A percentile compares a stretch with the other conserved stretches of the same genome.
These are phyloP conservation scores for Calypte anna DNA, from an alignment of 2,113 vertebrate genomes.

Conservation along the genomic window DNA sequence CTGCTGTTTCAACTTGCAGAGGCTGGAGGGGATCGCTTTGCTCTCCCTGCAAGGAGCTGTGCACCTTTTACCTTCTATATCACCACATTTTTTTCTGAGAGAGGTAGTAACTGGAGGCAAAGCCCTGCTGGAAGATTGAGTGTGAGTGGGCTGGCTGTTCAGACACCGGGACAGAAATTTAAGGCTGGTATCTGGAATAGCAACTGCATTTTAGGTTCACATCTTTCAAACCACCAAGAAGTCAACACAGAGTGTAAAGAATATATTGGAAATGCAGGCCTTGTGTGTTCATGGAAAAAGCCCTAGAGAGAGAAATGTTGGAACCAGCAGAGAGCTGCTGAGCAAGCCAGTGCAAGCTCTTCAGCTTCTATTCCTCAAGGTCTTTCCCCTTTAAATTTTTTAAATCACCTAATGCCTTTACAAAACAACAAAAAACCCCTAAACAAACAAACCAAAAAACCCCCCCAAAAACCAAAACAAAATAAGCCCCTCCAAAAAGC, in stretches of 20 bases:
- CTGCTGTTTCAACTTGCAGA: background rate
- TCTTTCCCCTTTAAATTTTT: background rate
- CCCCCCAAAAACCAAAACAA: too few relatives aligned
- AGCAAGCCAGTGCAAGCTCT: slow-evolving; percentile 3
- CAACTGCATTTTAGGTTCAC: background rate
- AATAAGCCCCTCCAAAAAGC: too few relatives aligned
- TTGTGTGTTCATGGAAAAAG: background rate
- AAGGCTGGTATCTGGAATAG: background rate
- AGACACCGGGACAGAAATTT: rapidly evolving
- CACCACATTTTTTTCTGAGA: background rate
- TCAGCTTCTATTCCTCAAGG: background rate
- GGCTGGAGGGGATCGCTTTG: background rate
- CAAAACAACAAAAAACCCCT: background rate
- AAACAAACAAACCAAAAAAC: too few relatives aligned
- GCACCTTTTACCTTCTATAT: background rate
- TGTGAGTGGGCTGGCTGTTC: background rate
- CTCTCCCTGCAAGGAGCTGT: background rate
- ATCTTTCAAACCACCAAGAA: background rate
- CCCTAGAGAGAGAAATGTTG: background rate
- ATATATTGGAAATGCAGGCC: background rate
- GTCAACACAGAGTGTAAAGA: rapidly evolving
- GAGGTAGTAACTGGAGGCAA: background rate
- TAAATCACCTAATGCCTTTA: background rate
- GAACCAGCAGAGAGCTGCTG: background rate
- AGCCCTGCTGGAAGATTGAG: rapidly evolving